These are phyloP conservation scores for Pyrocephalus nanus DNA, from an alignment of 2,797 vertebrate species.

Conservation along the genomic window DNA sequence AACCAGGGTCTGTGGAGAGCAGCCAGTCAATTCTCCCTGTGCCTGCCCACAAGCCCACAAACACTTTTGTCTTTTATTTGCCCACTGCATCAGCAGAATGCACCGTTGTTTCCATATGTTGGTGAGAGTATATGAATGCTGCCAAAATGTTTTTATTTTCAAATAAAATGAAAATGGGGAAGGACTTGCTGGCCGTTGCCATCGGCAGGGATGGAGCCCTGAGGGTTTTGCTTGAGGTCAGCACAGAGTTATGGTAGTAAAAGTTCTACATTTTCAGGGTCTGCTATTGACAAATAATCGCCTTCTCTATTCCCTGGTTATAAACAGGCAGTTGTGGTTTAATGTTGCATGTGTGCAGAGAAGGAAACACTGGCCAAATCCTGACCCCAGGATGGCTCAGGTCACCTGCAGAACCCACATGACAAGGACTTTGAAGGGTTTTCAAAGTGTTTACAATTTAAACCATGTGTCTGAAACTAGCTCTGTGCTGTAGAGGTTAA, in stretches of 20 bases:
- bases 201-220: not conserved
- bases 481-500: not conserved
- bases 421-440: not conserved
- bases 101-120: accelerated
- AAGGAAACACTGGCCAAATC: not conserved
- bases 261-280: not conserved
- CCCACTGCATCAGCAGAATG: accelerated
- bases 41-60: not conserved
- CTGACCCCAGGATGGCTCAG: not conserved
- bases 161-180: accelerated
- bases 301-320: not conserved
- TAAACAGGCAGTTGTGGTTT: not conserved
- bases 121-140: not conserved
- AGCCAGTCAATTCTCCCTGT: not conserved
- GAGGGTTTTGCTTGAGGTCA: not conserved
- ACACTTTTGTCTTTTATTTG: not conserved
- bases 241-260: not conserved
- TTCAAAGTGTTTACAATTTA: not conserved
- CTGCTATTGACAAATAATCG: not conserved
- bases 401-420: not conserved
- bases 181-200: not conserved
- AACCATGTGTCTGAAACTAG: not conserved
- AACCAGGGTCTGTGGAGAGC: accelerated
- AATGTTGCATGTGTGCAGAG: not conserved
- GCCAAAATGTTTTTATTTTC: not conserved